Evolutionary conservation across 2,888 invertebrate genomes (phyloP), one percentile per base, ranked within the genome.

Genomic region (Drosophila prostipennis): DNA sequence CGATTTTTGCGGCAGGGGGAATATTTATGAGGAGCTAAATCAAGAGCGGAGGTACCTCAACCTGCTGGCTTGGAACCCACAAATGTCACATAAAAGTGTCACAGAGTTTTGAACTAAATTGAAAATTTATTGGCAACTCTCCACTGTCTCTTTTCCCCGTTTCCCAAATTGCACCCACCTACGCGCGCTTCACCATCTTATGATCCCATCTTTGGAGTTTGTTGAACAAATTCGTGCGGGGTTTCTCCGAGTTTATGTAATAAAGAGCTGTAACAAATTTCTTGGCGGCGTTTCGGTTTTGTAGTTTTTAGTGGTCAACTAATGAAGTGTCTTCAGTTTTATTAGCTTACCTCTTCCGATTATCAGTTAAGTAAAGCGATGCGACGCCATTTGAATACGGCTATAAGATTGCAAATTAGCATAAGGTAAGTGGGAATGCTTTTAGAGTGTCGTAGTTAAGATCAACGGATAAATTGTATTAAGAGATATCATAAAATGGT

Each of bases 21-120:
- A 80, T 82, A 77, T 79, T 82, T 64, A 77, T 82, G 77, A 40
- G 63, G 36, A 43, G 45, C 43, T 46, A 51, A 49, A 55, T 48
- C 65, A 58, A 51, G 58, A 45, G 43, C 43, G 40, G 51, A 49
- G 68, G 68, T 68, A 57, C 68, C 61, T 55, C 46, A 55, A 39
- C 48, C 29, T 49, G 39, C 34, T 56, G 29, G 34, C 37, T 37
- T 48, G 14, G 5, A 48, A 72, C 48, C 67, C 56, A 68, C 72
- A 84, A 80, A 84, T 46, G 87, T 77, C 77, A 54, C 77, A 45
- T 67, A 69, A 79, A 82, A 74, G 64, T 87, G 77, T 74, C 79
- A 60, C 72, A 40, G 60, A 65, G 51, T 56, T 70, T 76, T 65
- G 42, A 56, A 40, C 14, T 54, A 71, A 70, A 64, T 75, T 73